phyloP scores from a whole-genome alignment of 2,797 vertebrate genomes.

The Microcaecilia unicolor region DNA sequence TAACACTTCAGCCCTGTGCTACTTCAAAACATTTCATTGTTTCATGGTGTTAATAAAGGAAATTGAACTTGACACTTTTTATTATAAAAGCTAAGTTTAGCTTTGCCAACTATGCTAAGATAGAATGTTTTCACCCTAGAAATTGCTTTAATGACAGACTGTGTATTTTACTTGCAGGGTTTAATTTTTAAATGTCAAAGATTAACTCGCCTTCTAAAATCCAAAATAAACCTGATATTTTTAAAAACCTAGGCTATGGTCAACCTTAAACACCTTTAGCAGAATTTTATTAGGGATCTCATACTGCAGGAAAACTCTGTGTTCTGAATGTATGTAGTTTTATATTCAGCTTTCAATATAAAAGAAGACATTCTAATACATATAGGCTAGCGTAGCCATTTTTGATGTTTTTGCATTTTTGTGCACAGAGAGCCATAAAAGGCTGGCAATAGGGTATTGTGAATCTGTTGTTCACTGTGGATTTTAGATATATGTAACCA shows the following conservation, averaged over 20 bases:
- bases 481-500: slow-evolving; percentile 37
- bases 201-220: slow-evolving; percentile 11
- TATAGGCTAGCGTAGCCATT: not conserved
- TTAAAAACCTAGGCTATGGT: slow-evolving; percentile 1
- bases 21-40: slow-evolving; percentile 71
- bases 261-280: slow-evolving; percentile 11
- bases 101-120: slow-evolving; percentile 1
- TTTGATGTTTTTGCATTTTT: slow-evolving; percentile 32
- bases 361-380: slow-evolving; percentile 12
- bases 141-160: no score
- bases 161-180: no score
- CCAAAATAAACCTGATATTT: slow-evolving; percentile 3
- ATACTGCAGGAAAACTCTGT: slow-evolving; percentile 15
- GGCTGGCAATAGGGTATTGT: slow-evolving; percentile 28
- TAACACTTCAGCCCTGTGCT: slow-evolving; percentile 44
- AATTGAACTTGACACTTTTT: slow-evolving; percentile 79
- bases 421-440: slow-evolving; percentile 26
- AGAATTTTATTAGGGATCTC: slow-evolving; percentile 21
- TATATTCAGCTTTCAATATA: slow-evolving; percentile 24
- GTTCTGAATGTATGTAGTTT: slow-evolving; percentile 17
- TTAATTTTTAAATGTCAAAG: no score
- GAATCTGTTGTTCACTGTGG: slow-evolving; percentile 26
- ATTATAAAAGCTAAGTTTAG: slow-evolving; percentile 57
- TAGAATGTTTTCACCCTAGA: no score
- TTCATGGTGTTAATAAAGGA: slow-evolving; percentile 56